These are phyloP conservation scores for Hydropsyche betteni DNA, from an alignment of 2,888 invertebrate genomes.

Conservation along the genomic window DNA sequence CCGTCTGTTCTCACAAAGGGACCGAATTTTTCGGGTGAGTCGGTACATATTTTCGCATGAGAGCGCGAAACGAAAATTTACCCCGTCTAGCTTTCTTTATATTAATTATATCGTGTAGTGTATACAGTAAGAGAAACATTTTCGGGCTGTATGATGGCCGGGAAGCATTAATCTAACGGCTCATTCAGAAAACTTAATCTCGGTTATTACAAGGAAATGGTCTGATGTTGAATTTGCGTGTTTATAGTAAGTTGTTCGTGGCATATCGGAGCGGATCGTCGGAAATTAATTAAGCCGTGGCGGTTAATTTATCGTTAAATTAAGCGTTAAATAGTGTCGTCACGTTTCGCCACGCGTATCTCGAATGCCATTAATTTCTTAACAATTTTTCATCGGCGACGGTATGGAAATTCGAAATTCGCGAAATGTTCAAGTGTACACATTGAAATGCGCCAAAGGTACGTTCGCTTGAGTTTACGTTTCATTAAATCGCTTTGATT, in stretches of 20 bases:
- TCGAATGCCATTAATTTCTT: too few relatives aligned
- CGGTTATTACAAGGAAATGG: constrained; percentile 16
- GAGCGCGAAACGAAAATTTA: background rate
- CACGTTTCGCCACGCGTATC: constrained; percentile 1
- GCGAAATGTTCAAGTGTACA: too few relatives aligned
- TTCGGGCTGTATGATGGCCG: background rate
- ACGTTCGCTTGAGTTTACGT: too few relatives aligned
- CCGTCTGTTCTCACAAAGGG: too few relatives aligned
- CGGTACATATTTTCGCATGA: constrained; percentile 9
- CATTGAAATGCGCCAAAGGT: too few relatives aligned
- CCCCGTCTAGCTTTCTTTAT: background rate
- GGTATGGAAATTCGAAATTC: too few relatives aligned
- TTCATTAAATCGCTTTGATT: too few relatives aligned
- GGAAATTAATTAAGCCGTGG: constrained; percentile 11
- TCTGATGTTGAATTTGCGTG: constrained; percentile 27
- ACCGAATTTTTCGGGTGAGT: too few relatives aligned
- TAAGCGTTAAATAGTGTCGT: constrained; percentile 11
- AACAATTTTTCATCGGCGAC: too few relatives aligned
- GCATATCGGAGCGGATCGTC: constrained; percentile 4
- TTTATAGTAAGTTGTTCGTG: constrained; percentile 25
- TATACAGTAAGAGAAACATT: too few relatives aligned
- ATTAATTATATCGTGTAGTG: too few relatives aligned
- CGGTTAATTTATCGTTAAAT: constrained; percentile 14
- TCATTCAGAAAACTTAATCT: constrained; percentile 22
- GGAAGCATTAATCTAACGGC: constrained; percentile 15